These are phyloP conservation scores for Megaustenia siamemsis DNA, from an alignment of 2,888 invertebrate species.

Conservation along the genomic window DNA sequence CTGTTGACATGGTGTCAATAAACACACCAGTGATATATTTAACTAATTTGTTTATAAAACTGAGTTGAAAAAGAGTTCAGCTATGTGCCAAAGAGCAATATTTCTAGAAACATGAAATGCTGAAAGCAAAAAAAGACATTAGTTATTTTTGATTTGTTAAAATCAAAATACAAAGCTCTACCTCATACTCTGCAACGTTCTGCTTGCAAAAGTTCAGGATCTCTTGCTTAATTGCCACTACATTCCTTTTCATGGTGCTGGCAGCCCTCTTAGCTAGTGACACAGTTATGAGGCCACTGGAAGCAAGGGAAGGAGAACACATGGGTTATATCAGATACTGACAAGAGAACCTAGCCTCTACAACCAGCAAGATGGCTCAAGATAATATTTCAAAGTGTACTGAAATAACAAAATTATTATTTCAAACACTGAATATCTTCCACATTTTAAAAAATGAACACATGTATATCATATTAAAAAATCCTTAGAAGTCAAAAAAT, in stretches of 20 bases:
- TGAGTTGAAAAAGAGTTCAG: background rate
- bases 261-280: conserved; percentile 80
- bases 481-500: too few relatives aligned
- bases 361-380: too few relatives aligned
- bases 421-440: too few relatives aligned
- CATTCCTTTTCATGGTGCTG: conserved; percentile 81
- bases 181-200: conserved; percentile 78
- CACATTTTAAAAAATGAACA: too few relatives aligned
- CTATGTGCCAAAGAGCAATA: background rate
- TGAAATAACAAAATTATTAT: too few relatives aligned
- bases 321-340: background rate
- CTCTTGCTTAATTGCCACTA: conserved; percentile 77
- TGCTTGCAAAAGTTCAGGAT: conserved; percentile 76
- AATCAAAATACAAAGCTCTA: conserved; percentile 57
- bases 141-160: background rate
- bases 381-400: too few relatives aligned
- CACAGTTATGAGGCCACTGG: conserved; percentile 65
- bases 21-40: background rate
- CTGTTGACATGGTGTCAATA: too few relatives aligned
- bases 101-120: background rate
- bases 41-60: background rate
- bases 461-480: too few relatives aligned
- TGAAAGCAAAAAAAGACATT: background rate
- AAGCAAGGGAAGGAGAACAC: conserved; percentile 25
- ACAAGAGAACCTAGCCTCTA: too few relatives aligned